phyloP scores from a whole-genome alignment of 2,888 invertebrate genomes.

The Prosapia bicincta region DNA sequence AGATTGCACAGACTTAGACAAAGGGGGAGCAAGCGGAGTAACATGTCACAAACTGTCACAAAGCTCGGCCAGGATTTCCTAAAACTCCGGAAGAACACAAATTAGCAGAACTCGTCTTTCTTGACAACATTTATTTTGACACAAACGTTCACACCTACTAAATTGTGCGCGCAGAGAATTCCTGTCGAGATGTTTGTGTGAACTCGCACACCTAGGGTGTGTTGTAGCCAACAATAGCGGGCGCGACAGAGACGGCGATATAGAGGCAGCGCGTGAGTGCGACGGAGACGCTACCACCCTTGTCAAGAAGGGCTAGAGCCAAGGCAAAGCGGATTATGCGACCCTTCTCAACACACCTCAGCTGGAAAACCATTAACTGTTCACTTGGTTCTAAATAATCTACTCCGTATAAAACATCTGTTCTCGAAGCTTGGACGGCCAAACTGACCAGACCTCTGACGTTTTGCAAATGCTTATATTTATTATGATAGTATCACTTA shows the following conservation, averaged over 20 bases:
- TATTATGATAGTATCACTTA: no score
- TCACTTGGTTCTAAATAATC: conserved; percentile 2
- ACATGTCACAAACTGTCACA: neutral
- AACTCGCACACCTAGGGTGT: neutral
- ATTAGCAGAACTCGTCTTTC: neutral
- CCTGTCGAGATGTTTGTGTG: neutral
- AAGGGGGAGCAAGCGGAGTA: neutral
- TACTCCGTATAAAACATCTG: neutral
- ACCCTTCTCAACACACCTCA: neutral
- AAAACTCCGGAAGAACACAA: neutral
- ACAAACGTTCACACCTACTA: neutral
- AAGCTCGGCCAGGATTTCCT: neutral
- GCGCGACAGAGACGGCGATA: neutral
- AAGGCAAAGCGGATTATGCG: neutral
- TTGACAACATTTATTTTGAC: neutral
- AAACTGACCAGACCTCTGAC: neutral
- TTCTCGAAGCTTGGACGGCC: no score
- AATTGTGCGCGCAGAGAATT: neutral
- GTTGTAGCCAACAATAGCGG: neutral
- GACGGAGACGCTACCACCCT: neutral
- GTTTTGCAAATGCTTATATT: no score
- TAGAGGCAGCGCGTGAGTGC: neutral
- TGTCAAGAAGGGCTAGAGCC: neutral
- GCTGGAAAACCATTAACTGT: neutral
- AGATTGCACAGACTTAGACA: no score